phyloP scores from a whole-genome alignment of 2,113 vertebrate species.

The Lepus europaeus region DNA sequence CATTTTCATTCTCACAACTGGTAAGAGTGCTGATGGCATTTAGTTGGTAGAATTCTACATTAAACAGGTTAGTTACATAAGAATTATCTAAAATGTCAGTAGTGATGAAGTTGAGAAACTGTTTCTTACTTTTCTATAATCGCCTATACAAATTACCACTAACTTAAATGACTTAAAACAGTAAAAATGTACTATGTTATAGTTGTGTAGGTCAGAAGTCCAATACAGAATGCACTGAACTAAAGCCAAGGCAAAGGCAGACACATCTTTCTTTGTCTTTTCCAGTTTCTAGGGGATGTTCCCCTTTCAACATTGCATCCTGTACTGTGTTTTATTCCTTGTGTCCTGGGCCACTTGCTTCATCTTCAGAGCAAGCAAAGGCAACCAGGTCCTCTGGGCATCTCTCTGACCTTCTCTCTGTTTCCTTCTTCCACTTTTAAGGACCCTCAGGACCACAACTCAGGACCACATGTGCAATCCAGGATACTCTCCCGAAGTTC shows the following conservation, averaged over 20 bases:
- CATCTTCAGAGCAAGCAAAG: background rate
- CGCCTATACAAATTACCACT: background rate
- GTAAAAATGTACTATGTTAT: background rate
- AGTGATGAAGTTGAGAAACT: background rate
- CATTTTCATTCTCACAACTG: background rate
- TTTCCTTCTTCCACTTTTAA: background rate
- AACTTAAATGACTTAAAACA: background rate
- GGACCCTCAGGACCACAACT: background rate
- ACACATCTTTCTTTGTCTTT: background rate
- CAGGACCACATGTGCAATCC: background rate
- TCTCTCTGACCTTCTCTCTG: background rate
- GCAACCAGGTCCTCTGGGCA: background rate
- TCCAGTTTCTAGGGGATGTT: background rate
- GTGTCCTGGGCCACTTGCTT: background rate
- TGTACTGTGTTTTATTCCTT: background rate
- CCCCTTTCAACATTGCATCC: background rate
- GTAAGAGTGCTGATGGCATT: background rate
- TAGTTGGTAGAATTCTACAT: background rate
- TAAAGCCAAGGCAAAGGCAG: background rate
- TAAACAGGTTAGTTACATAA: background rate
- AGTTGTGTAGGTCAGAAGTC: background rate
- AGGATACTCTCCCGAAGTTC: background rate
- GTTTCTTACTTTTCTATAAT: background rate
- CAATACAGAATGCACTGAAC: rapidly evolving
- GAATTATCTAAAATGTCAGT: background rate